Evolutionary conservation across 2,113 vertebrate genomes (phyloP), one percentile per base, ranked within the genome.

Genomic region (Bettongia penicillata): DNA sequence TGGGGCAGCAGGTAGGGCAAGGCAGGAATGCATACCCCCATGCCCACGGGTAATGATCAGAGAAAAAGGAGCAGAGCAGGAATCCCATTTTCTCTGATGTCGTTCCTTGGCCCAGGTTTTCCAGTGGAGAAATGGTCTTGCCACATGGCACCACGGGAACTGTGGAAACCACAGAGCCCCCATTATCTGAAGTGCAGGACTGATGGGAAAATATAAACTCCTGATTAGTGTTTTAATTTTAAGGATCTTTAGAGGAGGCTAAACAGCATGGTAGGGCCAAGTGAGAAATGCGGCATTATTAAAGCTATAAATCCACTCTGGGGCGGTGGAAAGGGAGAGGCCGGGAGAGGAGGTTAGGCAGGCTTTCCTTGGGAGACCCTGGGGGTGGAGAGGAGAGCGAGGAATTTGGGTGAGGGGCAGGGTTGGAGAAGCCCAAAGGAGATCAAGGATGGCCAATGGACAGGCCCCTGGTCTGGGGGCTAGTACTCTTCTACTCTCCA

Each of bases 221-320:
- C 96, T 97, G 95, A 98, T 98, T 97, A 98, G 98, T 95, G 93
- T 95, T 98, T 98, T 98, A 98, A 98, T 98, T 98, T 98, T 94
- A 97, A 97, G 96, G 43, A 96, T 96, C 97, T 98, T 98, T 94
- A 95, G 96, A 97, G 97, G 68, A 92, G 97, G 96, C 94, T 97
- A 97, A 98, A 98, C 52, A 97, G 93, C 93, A 92, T 89, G 77
- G 91, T 91, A 96, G 61, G 61, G 92, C 95, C 97, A 97, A 94
- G 31, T 96, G 96, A 93, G 93, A 90, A 98, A 96, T 91, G 4
- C 53, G 53, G 93, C 53, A 94, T 98, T 98, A 98, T 98, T 98
- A 98, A 98, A 98, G 94, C 97, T 96, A 98, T 98, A 98, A 98
- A 99, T 98, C 91, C 97, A 97, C 90, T 2, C 24, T 48, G 2